Conservation (phyloP, 2,113 vertebrate genomes). For the Petaurus breviceps region DNA sequence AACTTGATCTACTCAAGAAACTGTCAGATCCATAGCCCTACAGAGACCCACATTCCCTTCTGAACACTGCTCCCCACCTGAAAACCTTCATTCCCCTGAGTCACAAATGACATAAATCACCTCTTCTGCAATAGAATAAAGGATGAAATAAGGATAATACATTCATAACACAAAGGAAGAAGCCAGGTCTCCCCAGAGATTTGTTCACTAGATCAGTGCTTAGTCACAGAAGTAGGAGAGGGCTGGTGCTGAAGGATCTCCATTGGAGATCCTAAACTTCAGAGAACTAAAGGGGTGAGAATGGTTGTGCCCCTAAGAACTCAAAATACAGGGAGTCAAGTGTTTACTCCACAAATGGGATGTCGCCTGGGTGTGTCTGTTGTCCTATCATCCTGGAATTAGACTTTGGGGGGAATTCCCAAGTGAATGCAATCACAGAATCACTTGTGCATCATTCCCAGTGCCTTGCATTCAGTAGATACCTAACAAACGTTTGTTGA, state of each 20-base stretch:
- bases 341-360: neutral
- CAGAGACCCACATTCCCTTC: neutral
- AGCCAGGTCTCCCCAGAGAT: neutral
- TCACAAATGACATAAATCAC: neutral
- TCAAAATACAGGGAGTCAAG: neutral
- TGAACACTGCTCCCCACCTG: neutral
- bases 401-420: neutral
- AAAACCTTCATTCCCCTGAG: neutral
- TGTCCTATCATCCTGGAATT: neutral
- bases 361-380: neutral
- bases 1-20: neutral
- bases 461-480: neutral
- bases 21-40: neutral
- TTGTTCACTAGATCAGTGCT: neutral
- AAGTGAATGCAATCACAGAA: neutral
- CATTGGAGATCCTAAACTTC: neutral
- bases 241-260: neutral
- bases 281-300: neutral
- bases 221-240: neutral
- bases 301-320: neutral
- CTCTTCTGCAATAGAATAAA: neutral
- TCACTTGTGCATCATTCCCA: neutral
- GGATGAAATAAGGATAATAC: neutral
- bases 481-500: neutral
- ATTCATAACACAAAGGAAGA: neutral